These are phyloP conservation scores for Drosophila villosipedis DNA, from an alignment of 2,888 invertebrate species.

Conservation along the genomic window DNA sequence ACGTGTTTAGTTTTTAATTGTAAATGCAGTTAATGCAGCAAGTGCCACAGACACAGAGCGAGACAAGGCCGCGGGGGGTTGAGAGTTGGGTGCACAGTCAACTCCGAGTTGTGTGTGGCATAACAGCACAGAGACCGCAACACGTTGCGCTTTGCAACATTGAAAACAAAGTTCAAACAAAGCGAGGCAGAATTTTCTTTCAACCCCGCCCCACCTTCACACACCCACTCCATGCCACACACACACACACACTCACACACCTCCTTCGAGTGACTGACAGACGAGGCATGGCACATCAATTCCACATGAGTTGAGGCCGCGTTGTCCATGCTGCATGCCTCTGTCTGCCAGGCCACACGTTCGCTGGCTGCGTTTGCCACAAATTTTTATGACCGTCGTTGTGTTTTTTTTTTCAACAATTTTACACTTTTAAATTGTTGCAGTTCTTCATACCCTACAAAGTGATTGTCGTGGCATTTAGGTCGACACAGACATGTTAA, in stretches of 20 bases:
- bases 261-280: slow-evolving; percentile 53
- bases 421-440: slow-evolving; percentile 75
- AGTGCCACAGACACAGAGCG: slow-evolving; percentile 11
- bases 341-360: slow-evolving; percentile 9
- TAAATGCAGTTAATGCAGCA: slow-evolving; percentile 64
- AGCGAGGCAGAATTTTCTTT: slow-evolving; percentile 37
- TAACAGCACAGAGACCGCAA: slow-evolving; percentile 53
- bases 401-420: slow-evolving; percentile 56
- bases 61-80: neutral
- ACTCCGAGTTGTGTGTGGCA: slow-evolving; percentile 3
- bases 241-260: slow-evolving; percentile 6
- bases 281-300: slow-evolving; percentile 77
- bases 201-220: neutral
- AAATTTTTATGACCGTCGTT: slow-evolving; percentile 69
- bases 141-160: slow-evolving; percentile 65
- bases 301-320: slow-evolving; percentile 75
- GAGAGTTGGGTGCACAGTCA: neutral
- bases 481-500: too few relatives aligned
- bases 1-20: slow-evolving; percentile 80
- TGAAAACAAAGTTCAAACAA: slow-evolving; percentile 79
- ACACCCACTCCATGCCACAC: slow-evolving; percentile 6
- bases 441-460: slow-evolving; percentile 19
- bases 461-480: neutral
- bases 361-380: slow-evolving; percentile 48
- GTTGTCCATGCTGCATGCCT: slow-evolving; percentile 59